phyloP scores from a whole-genome alignment of 2,113 vertebrate genomes.

The Sigmodon hispidus region DNA sequence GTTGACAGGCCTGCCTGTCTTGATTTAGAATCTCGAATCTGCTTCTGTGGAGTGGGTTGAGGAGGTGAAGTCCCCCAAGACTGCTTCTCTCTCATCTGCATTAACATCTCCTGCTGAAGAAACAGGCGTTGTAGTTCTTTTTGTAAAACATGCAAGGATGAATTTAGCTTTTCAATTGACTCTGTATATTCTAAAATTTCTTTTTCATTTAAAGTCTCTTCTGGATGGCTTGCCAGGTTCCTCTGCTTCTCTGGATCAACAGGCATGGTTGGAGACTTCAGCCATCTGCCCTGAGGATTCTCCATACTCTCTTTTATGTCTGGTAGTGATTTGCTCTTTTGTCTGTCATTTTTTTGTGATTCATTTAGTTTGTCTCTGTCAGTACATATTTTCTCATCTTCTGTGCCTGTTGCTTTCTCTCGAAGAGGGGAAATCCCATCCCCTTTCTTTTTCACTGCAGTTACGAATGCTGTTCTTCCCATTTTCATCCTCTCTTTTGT shows the following conservation, averaged over 20 bases:
- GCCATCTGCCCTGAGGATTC: conserved; percentile 86
- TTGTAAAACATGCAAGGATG: conserved; percentile 94
- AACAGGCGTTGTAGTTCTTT: conserved; percentile 97
- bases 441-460: conserved; percentile 94
- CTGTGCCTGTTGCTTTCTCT: conserved; percentile 89
- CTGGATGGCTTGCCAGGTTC: conserved; percentile 85
- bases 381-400: conserved; percentile 86
- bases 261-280: conserved; percentile 87
- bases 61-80: conserved; percentile 93
- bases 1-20: conserved; percentile 90
- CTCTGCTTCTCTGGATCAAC: conserved; percentile 85
- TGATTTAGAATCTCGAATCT: conserved; percentile 86
- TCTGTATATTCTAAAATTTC: conserved; percentile 95
- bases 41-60: conserved; percentile 93
- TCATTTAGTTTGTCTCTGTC: conserved; percentile 81
- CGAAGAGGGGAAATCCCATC: conserved; percentile 90
- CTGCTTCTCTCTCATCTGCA: conserved; percentile 98
- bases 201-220: conserved; percentile 90
- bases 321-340: conserved; percentile 67
- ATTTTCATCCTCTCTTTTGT: conserved; percentile 95
- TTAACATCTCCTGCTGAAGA: conserved; percentile 97
- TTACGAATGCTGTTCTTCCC: conserved; percentile 96
- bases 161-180: conserved; percentile 96
- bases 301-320: conserved; percentile 83
- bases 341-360: conserved; percentile 75